Percentiles rank a stretch among this genome's conserved stretches.
Conservation (phyloP, 2,888 invertebrate genomes). For the Sympetrum striolatum region DNA sequence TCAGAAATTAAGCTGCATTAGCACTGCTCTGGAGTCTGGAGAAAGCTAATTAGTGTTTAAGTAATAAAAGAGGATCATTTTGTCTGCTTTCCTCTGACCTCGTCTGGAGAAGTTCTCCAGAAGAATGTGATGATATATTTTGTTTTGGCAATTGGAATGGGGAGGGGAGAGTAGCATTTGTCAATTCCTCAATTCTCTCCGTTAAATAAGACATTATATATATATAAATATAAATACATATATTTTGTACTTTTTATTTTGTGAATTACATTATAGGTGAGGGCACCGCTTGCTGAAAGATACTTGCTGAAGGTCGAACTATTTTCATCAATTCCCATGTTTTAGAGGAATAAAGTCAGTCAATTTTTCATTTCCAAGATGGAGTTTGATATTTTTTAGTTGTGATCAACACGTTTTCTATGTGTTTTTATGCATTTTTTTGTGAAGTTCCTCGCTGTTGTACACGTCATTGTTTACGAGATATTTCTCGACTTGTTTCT, state of each 20-base stretch:
- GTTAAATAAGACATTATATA: slow-evolving; percentile 17
- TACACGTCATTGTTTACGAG: neutral
- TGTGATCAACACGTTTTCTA: neutral
- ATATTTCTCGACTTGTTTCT: neutral
- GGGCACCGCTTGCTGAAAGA: slow-evolving; percentile 30
- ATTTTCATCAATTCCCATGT: neutral
- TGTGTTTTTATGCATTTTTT: neutral
- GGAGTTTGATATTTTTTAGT: neutral
- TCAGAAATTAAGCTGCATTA: slow-evolving; percentile 13
- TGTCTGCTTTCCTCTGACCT: neutral
- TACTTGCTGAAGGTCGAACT: neutral
- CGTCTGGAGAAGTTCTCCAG: slow-evolving; percentile 14
- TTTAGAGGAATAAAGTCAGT: neutral
- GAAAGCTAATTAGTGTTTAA: slow-evolving; percentile 21
- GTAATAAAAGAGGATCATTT: neutral
- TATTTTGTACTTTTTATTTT: neutral
- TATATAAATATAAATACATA: slow-evolving; percentile 8
- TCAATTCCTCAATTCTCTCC: slow-evolving; percentile 14
- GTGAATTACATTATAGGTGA: slow-evolving; percentile 2
- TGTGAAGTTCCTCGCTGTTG: neutral
- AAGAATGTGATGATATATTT: slow-evolving; percentile 30
- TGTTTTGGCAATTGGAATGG: neutral
- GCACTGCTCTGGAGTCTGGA: neutral
- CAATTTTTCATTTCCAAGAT: neutral
- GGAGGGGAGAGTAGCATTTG: slow-evolving; percentile 2